Evolutionary conservation across 2,797 vertebrate genomes (phyloP).

Genomic region (Pterois miles): DNA sequence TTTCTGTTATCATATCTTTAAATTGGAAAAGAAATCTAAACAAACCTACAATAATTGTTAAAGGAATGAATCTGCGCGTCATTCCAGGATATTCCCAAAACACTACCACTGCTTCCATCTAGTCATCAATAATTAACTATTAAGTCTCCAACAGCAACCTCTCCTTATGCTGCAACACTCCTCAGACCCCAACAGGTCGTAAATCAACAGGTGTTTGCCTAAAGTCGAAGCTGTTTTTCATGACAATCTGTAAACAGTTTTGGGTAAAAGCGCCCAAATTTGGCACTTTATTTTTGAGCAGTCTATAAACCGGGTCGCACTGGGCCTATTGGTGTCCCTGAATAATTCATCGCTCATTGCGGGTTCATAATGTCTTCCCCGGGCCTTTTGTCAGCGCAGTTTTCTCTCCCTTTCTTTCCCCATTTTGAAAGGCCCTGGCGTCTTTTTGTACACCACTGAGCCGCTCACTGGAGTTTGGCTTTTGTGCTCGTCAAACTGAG

Average conservation of each 20-base stretch:
- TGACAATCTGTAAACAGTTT: conserved; percentile 64
- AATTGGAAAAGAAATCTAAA: not conserved
- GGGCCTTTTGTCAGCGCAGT: conserved; percentile 91
- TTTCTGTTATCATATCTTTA: not conserved
- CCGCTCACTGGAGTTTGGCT: conserved; percentile 90
- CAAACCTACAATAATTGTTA: not conserved
- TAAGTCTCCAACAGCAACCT: conserved; percentile 45
- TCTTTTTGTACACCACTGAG: conserved; percentile 96
- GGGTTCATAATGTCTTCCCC: conserved; percentile 99
- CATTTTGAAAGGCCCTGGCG: conserved; percentile 96
- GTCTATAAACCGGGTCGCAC: conserved; percentile 92
- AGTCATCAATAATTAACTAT: conserved; percentile 60
- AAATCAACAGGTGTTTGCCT: conserved; percentile 81
- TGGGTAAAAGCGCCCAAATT: conserved; percentile 74
- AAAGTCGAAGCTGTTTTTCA: conserved; percentile 10
- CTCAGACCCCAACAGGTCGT: conserved; percentile 65
- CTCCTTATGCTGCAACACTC: conserved; percentile 18
- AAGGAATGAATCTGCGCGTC: not conserved
- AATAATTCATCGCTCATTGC: conserved; percentile 99
- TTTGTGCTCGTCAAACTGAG: conserved; percentile 96
- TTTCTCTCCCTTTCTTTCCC: conserved; percentile 96
- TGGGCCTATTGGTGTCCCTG: conserved; percentile 92
- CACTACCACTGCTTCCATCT: not conserved
- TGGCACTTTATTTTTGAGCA: conserved; percentile 89
- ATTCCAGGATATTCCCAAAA: not conserved